Percentiles rank a stretch among this genome's conserved stretches.
phyloP scores from a whole-genome alignment of 2,888 invertebrate genomes.

The Drosophila lutescens region DNA sequence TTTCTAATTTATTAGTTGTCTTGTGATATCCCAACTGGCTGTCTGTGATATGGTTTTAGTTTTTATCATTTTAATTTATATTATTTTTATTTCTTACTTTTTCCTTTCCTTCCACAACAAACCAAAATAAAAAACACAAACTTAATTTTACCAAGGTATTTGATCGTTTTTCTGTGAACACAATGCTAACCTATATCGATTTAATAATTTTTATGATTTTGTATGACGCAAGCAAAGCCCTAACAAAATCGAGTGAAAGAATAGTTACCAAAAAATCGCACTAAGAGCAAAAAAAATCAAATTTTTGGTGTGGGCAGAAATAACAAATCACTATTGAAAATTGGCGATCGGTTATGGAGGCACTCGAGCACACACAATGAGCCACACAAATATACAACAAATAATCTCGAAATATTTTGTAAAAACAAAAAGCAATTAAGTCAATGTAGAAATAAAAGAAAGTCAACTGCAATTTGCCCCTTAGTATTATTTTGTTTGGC shows the following conservation, averaged over 20 bases:
- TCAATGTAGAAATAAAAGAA: conserved; percentile 29
- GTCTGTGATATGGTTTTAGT: conserved; percentile 50
- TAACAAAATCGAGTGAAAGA: conserved; percentile 53
- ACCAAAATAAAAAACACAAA: conserved; percentile 37
- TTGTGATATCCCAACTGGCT: neutral
- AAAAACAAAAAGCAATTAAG: conserved; percentile 27
- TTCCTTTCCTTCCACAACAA: conserved; percentile 27
- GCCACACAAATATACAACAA: conserved; percentile 42
- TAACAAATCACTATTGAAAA: conserved; percentile 8
- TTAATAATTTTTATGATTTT: conserved; percentile 56
- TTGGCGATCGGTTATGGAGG: conserved; percentile 51
- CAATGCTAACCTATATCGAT: conserved; percentile 33
- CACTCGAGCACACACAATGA: conserved; percentile 41
- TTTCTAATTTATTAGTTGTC: no score
- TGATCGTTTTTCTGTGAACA: conserved; percentile 50
- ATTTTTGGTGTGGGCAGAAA: conserved; percentile 36
- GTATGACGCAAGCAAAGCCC: conserved; percentile 37
- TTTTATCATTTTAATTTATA: conserved; percentile 71
- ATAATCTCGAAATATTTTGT: conserved; percentile 74
- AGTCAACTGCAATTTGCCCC: conserved; percentile 19
- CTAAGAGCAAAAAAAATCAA: conserved; percentile 54
- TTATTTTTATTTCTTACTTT: conserved; percentile 65
- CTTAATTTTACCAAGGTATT: conserved; percentile 62
- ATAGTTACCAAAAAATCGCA: conserved; percentile 55
- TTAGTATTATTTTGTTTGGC: conserved; percentile 25